phyloP scores from a whole-genome alignment of 2,113 vertebrate species.

The Meriones unguiculatus region DNA sequence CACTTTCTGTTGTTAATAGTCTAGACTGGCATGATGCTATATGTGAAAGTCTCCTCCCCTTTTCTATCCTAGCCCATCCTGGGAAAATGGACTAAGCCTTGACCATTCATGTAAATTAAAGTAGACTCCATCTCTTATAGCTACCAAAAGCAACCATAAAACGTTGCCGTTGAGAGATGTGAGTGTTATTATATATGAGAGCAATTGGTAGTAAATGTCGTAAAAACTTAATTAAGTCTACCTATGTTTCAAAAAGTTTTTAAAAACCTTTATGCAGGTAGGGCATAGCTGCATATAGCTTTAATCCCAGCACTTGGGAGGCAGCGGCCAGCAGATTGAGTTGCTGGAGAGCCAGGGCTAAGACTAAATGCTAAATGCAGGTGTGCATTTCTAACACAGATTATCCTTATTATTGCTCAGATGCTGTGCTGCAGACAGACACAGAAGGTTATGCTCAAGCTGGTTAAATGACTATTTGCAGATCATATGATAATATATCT shows the following conservation, averaged over 20 bases:
- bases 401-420: constrained; percentile 29
- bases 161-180: constrained; percentile 21
- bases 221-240: constrained; percentile 48
- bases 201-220: constrained; percentile 20
- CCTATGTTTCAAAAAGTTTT: constrained; percentile 44
- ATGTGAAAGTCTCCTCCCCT: not conserved
- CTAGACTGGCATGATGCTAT: not conserved
- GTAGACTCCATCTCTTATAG: not conserved
- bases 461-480: constrained; percentile 55
- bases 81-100: not conserved
- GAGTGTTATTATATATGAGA: not conserved
- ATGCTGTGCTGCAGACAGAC: constrained; percentile 45
- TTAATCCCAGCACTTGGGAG: not conserved
- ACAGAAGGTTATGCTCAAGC: constrained; percentile 30
- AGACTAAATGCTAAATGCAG: too few species aligned
- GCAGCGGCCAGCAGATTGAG: not conserved
- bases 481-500: too few species aligned
- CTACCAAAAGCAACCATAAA: constrained; percentile 33
- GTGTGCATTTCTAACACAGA: constrained; percentile 4
- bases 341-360: not conserved
- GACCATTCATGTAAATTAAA: not conserved
- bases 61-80: not conserved
- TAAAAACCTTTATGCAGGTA: not conserved
- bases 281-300: not conserved
- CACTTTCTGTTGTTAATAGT: not conserved